Evolutionary conservation across 2,888 invertebrate genomes (phyloP), one percentile per base, ranked within the genome.

Genomic region (Tinea semifulvella): DNA sequence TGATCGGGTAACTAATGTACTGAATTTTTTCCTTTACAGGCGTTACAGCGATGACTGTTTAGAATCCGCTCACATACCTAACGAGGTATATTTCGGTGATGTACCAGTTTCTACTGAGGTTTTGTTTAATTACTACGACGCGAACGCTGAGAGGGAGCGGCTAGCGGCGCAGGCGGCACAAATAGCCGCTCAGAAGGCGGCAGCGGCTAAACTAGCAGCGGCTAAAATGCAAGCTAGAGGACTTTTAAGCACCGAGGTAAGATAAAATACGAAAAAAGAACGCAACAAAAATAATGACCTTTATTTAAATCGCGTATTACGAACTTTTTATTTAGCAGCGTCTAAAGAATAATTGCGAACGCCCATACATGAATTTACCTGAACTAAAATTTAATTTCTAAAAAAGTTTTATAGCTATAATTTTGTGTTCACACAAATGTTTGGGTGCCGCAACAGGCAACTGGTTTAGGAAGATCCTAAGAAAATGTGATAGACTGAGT

Each of bases 21-120:
- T 22, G 22, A 22, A 8, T 22, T 5, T 36, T 17, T 36, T 16
- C n/a, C 16, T 4, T 14, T 14, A 1, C 55, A 81, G 82, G 77
- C 80, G 81, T 45, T 81, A 79, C 77, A 81, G 81, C 61, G 81
- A 82, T 66, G 81, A 82, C 54, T 77, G 79, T 54, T 64, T 80
- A 13, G 80, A 81, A 53, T 81, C 82, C 4, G 70, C 77, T 2
- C 79, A 82, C 67, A 82, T 82, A 47, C 82, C 82, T 20, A 81
- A 82, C 68, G 81, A 82, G 53, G 79, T 82, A 22, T 82, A 77
- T 65, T 82, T 82, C 65, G 82, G 82, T 44, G 82, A 82, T 59
- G 79, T 81, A 47, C 80, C 81, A 1, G 81, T 81, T 10, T 66
- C 79, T 1, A 61, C 63, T 54, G 68, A 74, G 49, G 76, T 82